Evolutionary conservation across 2,113 vertebrate genomes (phyloP).

Genomic region (Sinocyclocheilus rhinocerous): DNA sequence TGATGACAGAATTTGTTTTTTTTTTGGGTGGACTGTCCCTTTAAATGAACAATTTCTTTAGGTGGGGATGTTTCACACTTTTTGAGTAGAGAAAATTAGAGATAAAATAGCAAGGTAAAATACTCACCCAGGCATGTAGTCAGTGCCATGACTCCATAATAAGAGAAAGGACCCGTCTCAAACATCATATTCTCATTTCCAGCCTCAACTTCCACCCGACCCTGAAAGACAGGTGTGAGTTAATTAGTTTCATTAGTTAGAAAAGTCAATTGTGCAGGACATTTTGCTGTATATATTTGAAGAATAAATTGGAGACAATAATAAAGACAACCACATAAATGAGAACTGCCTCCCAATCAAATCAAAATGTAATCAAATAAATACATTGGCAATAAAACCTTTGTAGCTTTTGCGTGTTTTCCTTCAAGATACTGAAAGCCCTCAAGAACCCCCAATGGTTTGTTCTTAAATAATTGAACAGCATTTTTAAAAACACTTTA

Average conservation of each 20-base stretch:
- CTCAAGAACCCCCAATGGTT: too few species aligned
- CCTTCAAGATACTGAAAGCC: slow-evolving; percentile 4
- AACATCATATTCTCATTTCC: slow-evolving; percentile 98
- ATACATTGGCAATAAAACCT: not conserved
- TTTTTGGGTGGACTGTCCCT: not conserved
- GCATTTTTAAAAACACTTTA: not conserved
- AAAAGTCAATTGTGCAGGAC: not conserved
- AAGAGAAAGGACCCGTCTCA: slow-evolving; percentile 93
- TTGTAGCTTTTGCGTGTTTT: not conserved
- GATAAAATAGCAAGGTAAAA: not conserved
- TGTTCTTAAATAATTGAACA: not conserved
- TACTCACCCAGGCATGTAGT: slow-evolving; percentile 73
- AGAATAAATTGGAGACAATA: not conserved
- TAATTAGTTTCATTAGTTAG: not conserved
- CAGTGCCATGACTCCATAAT: slow-evolving; percentile 92
- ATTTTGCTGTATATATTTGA: not conserved
- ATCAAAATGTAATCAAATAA: not conserved
- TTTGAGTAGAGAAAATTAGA: not conserved
- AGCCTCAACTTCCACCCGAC: slow-evolving; percentile 93
- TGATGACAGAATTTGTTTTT: not conserved
- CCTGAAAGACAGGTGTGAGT: slow-evolving; percentile 69
- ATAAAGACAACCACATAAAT: not conserved
- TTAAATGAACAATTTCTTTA: not conserved
- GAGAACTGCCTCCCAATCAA: not conserved
- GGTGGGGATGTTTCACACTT: not conserved